phyloP scores from a whole-genome alignment of 1,140 invertebrate species.

The Drosophila ohnishii region DNA sequence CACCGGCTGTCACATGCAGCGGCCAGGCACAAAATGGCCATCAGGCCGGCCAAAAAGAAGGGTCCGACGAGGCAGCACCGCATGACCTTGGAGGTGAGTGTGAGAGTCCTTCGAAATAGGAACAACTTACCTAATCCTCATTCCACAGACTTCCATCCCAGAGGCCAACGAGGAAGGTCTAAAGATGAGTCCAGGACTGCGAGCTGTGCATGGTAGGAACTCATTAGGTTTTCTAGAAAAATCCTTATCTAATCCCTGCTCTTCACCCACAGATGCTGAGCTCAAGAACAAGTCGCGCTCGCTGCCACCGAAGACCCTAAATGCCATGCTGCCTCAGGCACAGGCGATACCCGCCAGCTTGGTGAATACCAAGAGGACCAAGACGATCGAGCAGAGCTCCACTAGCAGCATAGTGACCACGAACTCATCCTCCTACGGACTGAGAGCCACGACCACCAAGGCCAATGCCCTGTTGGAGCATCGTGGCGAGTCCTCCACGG shows the following conservation, averaged over 20 bases:
- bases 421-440: slow-evolving; percentile 49
- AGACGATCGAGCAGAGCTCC: slow-evolving; percentile 50
- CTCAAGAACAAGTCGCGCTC: slow-evolving; percentile 87
- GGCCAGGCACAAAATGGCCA: slow-evolving; percentile 90
- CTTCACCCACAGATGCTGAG: slow-evolving; percentile 47
- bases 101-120: neutral
- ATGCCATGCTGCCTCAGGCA: slow-evolving; percentile 28
- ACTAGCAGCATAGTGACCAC: slow-evolving; percentile 18
- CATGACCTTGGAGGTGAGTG: slow-evolving; percentile 85
- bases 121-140: slow-evolving; percentile 38
- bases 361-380: slow-evolving; percentile 35
- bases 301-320: slow-evolving; percentile 84
- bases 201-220: slow-evolving; percentile 58
- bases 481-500: slow-evolving; percentile 68
- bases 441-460: slow-evolving; percentile 48
- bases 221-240: neutral
- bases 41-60: slow-evolving; percentile 89
- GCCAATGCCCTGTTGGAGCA: slow-evolving; percentile 48
- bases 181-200: slow-evolving; percentile 82
- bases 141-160: slow-evolving; percentile 87
- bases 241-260: neutral
- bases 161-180: slow-evolving; percentile 88
- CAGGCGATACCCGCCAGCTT: slow-evolving; percentile 16
- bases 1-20: slow-evolving; percentile 90
- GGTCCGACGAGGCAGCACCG: slow-evolving; percentile 87